Evolutionary conservation across 2,888 invertebrate genomes (phyloP), one percentile per base, ranked within the genome.

Genomic region (Torymus aiolomorphi): DNA sequence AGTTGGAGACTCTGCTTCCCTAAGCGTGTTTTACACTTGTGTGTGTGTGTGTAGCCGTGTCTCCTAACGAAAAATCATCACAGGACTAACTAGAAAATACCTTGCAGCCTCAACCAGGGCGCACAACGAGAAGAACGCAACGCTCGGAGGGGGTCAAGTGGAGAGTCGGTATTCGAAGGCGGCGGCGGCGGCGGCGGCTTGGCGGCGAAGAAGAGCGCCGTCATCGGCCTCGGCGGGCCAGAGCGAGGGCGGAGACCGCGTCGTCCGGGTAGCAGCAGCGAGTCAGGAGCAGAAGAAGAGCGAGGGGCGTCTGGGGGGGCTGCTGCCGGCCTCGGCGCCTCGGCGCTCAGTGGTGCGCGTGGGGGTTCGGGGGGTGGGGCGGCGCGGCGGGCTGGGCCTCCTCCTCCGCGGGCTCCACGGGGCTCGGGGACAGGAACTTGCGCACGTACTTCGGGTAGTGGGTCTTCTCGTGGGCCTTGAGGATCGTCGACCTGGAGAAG

Each of bases 391-490:
- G 71, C 72, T 24, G 42, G 42, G 61, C 74, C 89, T 94, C 93
- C 90, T 96, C 95, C 91, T 95, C 95, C 90, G 95, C 95, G 84
- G 95, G 95, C 90, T 96, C 96, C 86, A 96, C 94, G 84, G 96
- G 96, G 90, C 95, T 96, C 84, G 96, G 96, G 87, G 96, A 96
- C 86, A 96, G 92, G 92, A 96, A 96, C 92, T 96, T 96, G 87
- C 96, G 94, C 89, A 96, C 96, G 91, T 96, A 96, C 92, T 97
- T 97, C 84, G 97, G 97, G 91, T 95, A 97, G 91, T 97, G 97
- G 83, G 97, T 97, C 92, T 97, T 97, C 91, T 97, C 97, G 91
- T 97, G 97, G 86, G 97, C 97, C 91, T 97, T 97, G 86, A 97
- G 92, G 90, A 97, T 97, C 83, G 97, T 97, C 85, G 96, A 96